A percentile compares a stretch with the other conserved stretches of the same genome.
phyloP scores from a whole-genome alignment of 1,140 invertebrate species.

The Drosophila nikananu region DNA sequence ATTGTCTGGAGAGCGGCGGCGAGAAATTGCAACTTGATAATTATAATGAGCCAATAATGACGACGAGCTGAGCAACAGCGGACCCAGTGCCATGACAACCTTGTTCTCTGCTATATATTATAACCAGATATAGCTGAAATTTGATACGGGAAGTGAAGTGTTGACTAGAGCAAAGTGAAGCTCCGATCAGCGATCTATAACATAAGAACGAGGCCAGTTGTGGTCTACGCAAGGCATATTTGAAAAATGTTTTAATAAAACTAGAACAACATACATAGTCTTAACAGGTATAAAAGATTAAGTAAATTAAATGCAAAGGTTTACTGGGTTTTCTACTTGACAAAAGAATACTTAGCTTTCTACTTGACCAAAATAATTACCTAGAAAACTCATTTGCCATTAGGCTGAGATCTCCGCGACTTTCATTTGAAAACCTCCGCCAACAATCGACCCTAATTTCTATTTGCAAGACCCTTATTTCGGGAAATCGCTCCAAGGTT shows the following conservation, averaged over 20 bases:
- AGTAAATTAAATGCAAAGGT: not conserved
- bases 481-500: not conserved
- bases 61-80: conserved; percentile 27
- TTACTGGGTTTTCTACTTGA: not conserved
- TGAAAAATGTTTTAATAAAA: not conserved
- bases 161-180: conserved; percentile 4
- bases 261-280: too few species aligned
- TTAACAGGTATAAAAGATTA: not conserved
- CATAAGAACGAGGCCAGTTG: conserved; percentile 21
- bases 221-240: not conserved
- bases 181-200: conserved; percentile 27
- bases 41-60: conserved; percentile 75
- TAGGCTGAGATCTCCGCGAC: not conserved
- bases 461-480: not conserved
- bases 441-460: not conserved
- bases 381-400: not conserved
- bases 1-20: conserved; percentile 50
- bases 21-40: conserved; percentile 61
- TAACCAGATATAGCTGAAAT: conserved; percentile 37
- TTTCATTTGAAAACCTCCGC: conserved; percentile 8
- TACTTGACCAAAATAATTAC: not conserved
- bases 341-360: not conserved
- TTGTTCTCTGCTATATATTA: conserved; percentile 44
- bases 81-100: conserved; percentile 46
- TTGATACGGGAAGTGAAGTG: conserved; percentile 31